Evolutionary conservation across 2,113 vertebrate genomes (phyloP).

Genomic region (Sterrhoptilus dennistouni): DNA sequence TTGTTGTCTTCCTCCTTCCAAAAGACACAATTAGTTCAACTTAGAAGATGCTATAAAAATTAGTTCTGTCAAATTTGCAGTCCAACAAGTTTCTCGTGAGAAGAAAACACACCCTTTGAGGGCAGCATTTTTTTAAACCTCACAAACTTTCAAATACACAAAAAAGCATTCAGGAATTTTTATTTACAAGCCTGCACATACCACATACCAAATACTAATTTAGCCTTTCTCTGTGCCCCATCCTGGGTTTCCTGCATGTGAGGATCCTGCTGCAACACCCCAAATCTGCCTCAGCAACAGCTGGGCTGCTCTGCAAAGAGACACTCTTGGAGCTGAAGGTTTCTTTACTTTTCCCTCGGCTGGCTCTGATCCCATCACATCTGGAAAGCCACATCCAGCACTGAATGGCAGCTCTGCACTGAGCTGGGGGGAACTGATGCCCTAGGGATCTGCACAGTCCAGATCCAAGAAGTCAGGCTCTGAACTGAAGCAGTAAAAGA

Average conservation of each 20-base stretch:
- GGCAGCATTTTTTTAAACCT: not conserved
- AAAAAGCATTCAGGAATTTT: not conserved
- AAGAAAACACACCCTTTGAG: not conserved
- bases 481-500: not conserved
- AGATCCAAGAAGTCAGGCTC: not conserved
- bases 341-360: not conserved
- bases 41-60: not conserved
- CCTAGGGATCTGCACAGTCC: not conserved
- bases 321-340: not conserved
- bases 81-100: not conserved
- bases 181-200: not conserved
- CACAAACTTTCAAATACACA: not conserved
- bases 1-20: not conserved
- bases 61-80: slow-evolving; percentile 10
- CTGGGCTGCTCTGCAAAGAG: not conserved
- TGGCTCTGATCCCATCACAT: not conserved
- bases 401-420: not conserved
- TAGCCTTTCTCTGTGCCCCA: not conserved
- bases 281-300: not conserved
- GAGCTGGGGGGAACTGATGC: not conserved
- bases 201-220: not conserved
- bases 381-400: not conserved
- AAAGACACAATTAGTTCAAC: slow-evolving; percentile 15
- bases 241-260: not conserved
- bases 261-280: not conserved